Base-by-base conservation (phyloP, 2,113 vertebrate species). In the Cyprinus carpio region DNA sequence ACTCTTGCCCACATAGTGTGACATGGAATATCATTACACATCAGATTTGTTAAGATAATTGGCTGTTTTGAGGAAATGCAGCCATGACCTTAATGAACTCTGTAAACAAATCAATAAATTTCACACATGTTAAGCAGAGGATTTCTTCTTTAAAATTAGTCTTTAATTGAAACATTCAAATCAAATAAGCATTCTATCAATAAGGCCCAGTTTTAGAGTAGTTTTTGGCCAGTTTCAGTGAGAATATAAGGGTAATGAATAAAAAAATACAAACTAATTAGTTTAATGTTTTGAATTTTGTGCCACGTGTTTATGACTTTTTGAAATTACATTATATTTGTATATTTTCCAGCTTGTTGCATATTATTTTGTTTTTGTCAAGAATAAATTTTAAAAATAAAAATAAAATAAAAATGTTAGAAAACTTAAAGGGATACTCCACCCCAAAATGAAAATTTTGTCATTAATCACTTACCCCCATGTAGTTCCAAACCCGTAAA, bases 41-140 rank as follows among this genome's bases (percentile, higher is more conserved):
- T 37, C 34, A 40, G 40, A 37, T 7, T 40, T 7, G 37, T 40
- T 40, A 8, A 40, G 37, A 80, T 29, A 29, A 29, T 65, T 25
- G 5, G 37, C 15, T 65, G 20, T 40, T 58, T 62, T 60, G 37
- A 49, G 20, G 75, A 49, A 23, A 76, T 25, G n/a, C 58, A 64
- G 20, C 23, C 18, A 43, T 81, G 16, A 81, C 78, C 60, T 49
- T 81, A 11, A 65, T 29, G 60, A 62, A 40, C 29, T 49, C 9
- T 81, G 37, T 31, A 65, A 65, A 49, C 20, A 49, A 64, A 43
- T 81, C 78, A 81, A 81, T 81, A 43, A 2, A 64, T 64, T 25
- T 62, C 23, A 65, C n/a, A 65, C 13, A 65, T 49, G 29, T 77
- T 56, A 29, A 23, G 49, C 51, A 58, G 18, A 77, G 27, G 29